Conservation (phyloP, 2,797 vertebrate species). For the Aselliscus stoliczkanus region DNA sequence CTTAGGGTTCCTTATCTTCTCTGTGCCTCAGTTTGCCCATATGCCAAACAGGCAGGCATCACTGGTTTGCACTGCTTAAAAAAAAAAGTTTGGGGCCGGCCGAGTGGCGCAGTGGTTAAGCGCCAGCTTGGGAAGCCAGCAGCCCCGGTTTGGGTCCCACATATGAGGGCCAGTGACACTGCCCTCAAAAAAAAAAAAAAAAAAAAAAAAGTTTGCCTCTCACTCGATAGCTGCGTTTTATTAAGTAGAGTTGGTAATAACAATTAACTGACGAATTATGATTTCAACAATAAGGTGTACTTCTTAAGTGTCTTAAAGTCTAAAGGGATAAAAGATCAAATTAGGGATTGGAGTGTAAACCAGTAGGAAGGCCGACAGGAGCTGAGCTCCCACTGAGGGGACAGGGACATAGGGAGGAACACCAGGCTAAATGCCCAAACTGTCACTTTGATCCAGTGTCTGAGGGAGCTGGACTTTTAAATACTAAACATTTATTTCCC, state of each 20-base stretch:
- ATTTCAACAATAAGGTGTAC: background rate
- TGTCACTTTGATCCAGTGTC: background rate
- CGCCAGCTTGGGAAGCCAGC: too few relatives aligned
- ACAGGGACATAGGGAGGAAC: background rate
- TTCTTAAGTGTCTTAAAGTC: background rate
- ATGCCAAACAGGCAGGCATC: background rate
- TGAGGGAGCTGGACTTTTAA: background rate
- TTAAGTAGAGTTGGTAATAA: background rate
- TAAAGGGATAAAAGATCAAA: background rate
- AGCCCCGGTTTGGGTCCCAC: too few relatives aligned
- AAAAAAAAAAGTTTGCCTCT: background rate
- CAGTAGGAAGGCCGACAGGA: rapidly evolving
- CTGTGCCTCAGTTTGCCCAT: background rate
- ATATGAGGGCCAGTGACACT: too few relatives aligned
- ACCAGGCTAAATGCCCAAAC: background rate
- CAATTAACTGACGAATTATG: background rate
- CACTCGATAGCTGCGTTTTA: background rate
- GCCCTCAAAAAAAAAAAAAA: too few relatives aligned
- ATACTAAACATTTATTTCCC: background rate
- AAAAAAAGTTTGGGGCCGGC: background rate
- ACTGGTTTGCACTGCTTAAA: background rate
- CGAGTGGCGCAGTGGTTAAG: too few relatives aligned
- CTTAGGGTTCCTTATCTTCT: background rate
- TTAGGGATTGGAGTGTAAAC: background rate
- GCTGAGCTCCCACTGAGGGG: background rate